Base-by-base conservation (phyloP, 2,113 vertebrate species). In the Alligator sinensis region DNA sequence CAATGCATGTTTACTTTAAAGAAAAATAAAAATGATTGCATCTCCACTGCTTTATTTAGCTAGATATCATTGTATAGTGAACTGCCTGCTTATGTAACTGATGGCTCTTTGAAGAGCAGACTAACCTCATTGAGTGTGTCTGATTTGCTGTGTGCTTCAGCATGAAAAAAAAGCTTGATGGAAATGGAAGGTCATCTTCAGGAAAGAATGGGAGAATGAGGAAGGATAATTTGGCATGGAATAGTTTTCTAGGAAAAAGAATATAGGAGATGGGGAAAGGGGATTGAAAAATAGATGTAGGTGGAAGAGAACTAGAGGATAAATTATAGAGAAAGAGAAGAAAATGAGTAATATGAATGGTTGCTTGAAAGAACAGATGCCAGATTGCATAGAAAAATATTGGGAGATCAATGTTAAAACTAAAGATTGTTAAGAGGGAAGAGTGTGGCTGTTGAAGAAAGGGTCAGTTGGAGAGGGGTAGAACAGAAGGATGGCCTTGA, bases 281-380 rank as follows among this genome's bases (percentile, higher is more conserved):
- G 87, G 87, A 78, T 13, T 63, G 87, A 75, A 81, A 30, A 55
- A 47, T n/a, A 18, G 27, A 28, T 47, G 91, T 72, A 95, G 89
- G 66, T 80, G 68, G 34, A 28, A 22, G 34, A 89, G 68, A 38
- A 89, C 74, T 61, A 79, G 75, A 84, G 88, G 88, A 86, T 24
- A 58, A 74, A 34, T 80, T 87, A 92, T 94, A 1, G 79, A 84
- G 90, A 91, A 84, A 92, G 93, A 96, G 91, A 93, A 92, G 4
- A 55, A n/a, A 24, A 89, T 89, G 94, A 94, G 84, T 90, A 79
- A 87, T 96, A 57, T 3, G 63, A 74, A 90, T 63, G 81, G 38
- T 92, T 59, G 75, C 24, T 34, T 76, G 60, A 80, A 83, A 47
- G 74, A 80, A 88, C 57, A 94, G 11, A 1, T 12, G 4, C 25